phyloP scores from a whole-genome alignment of 30 jellyfish, hydroid and myxozoan genomes.

The Catostylus mosaicus region DNA sequence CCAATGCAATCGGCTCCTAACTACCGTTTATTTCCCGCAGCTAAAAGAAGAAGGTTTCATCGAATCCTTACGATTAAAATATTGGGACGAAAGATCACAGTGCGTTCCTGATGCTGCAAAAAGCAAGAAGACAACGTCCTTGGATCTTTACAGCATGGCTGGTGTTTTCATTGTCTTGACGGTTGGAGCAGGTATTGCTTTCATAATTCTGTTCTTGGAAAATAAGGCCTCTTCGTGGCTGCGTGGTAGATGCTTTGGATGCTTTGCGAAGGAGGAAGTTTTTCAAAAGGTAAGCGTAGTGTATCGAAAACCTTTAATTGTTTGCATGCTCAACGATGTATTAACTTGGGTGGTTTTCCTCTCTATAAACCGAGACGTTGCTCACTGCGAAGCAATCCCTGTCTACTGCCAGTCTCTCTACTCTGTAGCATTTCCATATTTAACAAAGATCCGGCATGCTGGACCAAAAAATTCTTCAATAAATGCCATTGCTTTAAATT shows the following conservation, averaged over 20 bases:
- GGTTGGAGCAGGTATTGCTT: constrained; percentile 78
- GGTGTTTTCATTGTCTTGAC: constrained; percentile 83
- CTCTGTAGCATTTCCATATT: too few species aligned
- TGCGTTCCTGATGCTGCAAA: constrained; percentile 65
- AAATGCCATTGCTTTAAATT: too few species aligned
- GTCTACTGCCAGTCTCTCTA: too few species aligned
- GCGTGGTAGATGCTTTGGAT: constrained; percentile 72
- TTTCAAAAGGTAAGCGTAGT: constrained; percentile 31
- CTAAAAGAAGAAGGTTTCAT: constrained; percentile 83
- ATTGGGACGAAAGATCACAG: constrained; percentile 90
- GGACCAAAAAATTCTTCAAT: too few species aligned
- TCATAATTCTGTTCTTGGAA: constrained; percentile 61
- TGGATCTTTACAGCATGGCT: constrained; percentile 73
- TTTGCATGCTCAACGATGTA: too few species aligned
- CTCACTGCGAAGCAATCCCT: too few species aligned
- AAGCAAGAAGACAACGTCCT: constrained; percentile 37
- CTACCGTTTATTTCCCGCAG: constrained; percentile 11
- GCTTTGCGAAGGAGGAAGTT: constrained; percentile 58
- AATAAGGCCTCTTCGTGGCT: constrained; percentile 64
- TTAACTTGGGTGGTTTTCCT: too few species aligned
- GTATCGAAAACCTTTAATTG: too few species aligned
- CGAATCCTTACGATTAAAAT: constrained; percentile 74
- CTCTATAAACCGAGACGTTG: too few species aligned
- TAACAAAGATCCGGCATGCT: too few species aligned
- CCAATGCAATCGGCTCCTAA: too few species aligned